Conservation (phyloP, 2,797 vertebrate species). For the Parambassis ranga region DNA sequence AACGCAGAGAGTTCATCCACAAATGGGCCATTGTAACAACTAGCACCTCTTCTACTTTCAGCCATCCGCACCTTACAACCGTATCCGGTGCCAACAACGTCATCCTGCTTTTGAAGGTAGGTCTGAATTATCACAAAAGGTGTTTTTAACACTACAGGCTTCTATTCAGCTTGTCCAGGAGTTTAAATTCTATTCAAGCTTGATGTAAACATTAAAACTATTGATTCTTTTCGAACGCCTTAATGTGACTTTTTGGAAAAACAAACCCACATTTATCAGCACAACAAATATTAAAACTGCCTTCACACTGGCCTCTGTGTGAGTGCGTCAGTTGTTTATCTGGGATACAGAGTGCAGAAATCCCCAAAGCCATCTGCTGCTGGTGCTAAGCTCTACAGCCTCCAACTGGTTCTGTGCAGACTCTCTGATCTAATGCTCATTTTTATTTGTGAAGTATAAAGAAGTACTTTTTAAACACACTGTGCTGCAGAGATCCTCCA, state of each 20-base stretch:
- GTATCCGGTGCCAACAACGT: conserved; percentile 32
- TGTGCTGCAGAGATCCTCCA: no score
- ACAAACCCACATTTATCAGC: not conserved
- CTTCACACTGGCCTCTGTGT: not conserved
- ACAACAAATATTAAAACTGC: not conserved
- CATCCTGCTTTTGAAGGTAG: conserved; percentile 52
- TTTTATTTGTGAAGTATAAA: no score
- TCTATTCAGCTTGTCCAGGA: no score
- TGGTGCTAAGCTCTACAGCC: conserved; percentile 40
- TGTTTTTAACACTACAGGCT: not conserved
- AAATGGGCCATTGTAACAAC: conserved; percentile 72
- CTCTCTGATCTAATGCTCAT: no score
- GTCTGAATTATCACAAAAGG: not conserved
- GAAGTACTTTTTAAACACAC: no score
- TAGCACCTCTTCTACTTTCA: conserved; percentile 40
- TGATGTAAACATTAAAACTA: no score
- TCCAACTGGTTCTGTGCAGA: conserved; percentile 35
- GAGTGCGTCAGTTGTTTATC: not conserved
- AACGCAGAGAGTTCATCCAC: conserved; percentile 22
- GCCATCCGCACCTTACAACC: conserved; percentile 53
- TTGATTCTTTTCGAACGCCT: no score
- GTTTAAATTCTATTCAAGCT: no score
- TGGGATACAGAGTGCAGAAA: conserved; percentile 42
- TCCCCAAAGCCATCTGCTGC: conserved; percentile 55
- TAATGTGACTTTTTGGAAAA: no score